phyloP scores from a whole-genome alignment of 2,888 invertebrate genomes.

The Aspidiotus destructor region DNA sequence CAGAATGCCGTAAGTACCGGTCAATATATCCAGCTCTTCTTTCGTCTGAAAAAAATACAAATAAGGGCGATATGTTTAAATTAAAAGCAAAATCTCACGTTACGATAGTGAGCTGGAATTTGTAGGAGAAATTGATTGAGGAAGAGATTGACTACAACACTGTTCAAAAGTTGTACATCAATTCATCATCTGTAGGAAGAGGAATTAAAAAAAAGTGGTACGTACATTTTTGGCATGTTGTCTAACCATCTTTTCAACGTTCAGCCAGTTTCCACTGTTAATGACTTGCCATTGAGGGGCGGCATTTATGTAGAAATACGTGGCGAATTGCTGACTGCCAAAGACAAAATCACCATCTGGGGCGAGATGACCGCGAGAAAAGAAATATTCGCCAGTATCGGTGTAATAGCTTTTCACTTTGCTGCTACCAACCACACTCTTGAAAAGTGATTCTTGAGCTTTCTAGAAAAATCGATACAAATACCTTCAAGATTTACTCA shows the following conservation, averaged over 20 bases:
- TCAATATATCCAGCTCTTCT: slow-evolving; percentile 42
- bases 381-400: slow-evolving; percentile 37
- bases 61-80: background rate
- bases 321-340: slow-evolving; percentile 44
- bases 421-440: slow-evolving; percentile 16
- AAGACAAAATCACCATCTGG: slow-evolving; percentile 48
- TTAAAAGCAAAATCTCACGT: background rate
- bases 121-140: too few species aligned
- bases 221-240: slow-evolving; percentile 41
- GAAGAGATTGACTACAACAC: too few species aligned
- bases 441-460: slow-evolving; percentile 25
- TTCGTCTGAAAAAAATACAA: slow-evolving; percentile 18
- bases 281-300: slow-evolving; percentile 48
- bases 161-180: too few species aligned
- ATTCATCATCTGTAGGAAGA: too few species aligned
- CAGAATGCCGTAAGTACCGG: slow-evolving; percentile 44
- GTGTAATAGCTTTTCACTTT: slow-evolving; percentile 15
- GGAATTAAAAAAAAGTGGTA: background rate
- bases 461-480: slow-evolving; percentile 5
- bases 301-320: slow-evolving; percentile 48
- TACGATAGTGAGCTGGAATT: too few species aligned
- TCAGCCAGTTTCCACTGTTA: slow-evolving; percentile 48
- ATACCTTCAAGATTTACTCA: slow-evolving; percentile 1
- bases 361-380: slow-evolving; percentile 47
- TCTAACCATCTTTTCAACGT: slow-evolving; percentile 44